These are phyloP conservation scores for Calypte anna DNA, from an alignment of 2,113 vertebrate species.

Conservation along the genomic window DNA sequence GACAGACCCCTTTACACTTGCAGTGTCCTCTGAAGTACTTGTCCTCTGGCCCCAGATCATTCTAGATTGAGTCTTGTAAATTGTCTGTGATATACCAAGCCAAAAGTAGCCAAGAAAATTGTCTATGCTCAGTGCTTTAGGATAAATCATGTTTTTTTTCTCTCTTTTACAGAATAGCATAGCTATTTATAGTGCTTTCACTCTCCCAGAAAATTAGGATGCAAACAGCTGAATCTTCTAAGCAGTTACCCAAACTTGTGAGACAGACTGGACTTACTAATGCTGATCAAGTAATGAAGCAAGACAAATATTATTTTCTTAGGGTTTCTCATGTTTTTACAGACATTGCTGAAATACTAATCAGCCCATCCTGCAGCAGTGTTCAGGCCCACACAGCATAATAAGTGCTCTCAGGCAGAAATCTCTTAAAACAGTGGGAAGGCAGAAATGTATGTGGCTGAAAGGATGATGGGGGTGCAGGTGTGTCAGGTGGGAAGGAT, in stretches of 20 bases:
- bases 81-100: not conserved
- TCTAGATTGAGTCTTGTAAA: not conserved
- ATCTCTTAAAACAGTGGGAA: not conserved
- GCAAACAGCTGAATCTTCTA: conserved; percentile 4
- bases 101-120: not conserved
- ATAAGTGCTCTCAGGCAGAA: not conserved
- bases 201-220: conserved; percentile 30
- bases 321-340: not conserved
- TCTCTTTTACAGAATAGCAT: not conserved
- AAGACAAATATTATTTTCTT: not conserved
- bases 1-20: not conserved
- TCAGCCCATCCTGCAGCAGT: not conserved
- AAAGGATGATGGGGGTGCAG: not conserved
- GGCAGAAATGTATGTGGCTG: not conserved
- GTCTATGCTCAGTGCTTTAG: not conserved
- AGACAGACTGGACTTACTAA: not conserved
- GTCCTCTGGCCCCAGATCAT: not conserved
- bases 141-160: not conserved
- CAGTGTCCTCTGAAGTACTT: not conserved
- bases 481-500: not conserved
- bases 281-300: not conserved
- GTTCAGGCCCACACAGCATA: not conserved
- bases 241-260: not conserved
- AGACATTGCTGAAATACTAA: not conserved
- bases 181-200: not conserved